phyloP scores from a whole-genome alignment of 92 coral and sea anemone genomes.

The Epizoanthus illoricatus region DNA sequence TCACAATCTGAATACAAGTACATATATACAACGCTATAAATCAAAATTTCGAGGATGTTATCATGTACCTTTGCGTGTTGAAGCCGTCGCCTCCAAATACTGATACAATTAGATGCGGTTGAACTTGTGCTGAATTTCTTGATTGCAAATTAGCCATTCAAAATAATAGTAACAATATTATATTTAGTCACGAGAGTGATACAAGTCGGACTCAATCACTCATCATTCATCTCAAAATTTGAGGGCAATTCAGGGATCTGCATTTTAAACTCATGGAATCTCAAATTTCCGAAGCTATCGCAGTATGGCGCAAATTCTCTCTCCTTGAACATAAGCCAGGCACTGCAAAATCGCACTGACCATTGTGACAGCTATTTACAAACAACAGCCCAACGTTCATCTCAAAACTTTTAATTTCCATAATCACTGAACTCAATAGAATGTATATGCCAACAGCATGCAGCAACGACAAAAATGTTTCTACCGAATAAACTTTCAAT shows the following conservation, averaged over 20 bases:
- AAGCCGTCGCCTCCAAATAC: not conserved
- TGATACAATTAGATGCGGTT: not conserved
- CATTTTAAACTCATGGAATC: not conserved
- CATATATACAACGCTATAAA: not conserved
- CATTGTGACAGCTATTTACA: not conserved
- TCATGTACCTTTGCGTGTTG: not conserved
- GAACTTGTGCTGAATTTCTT: not conserved
- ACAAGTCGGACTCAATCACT: not conserved
- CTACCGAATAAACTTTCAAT: not conserved
- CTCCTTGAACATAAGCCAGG: not conserved
- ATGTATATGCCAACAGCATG: too few species aligned
- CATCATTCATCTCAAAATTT: not conserved
- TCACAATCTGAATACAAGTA: not conserved
- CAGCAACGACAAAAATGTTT: not conserved
- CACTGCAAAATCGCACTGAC: not conserved
- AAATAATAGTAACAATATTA: slow-evolving; percentile 7
- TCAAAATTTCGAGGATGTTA: not conserved
- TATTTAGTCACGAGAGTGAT: slow-evolving; percentile 14
- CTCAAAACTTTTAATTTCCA: not conserved
- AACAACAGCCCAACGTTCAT: not conserved
- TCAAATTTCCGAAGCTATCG: not conserved
- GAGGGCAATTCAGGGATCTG: not conserved
- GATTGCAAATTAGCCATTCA: slow-evolving; percentile 2
- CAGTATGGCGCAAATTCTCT: not conserved
- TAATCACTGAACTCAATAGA: not conserved